Percentiles rank a stretch among this genome's conserved stretches.
Conservation (phyloP, 2,888 invertebrate genomes). For the Nowickia ferox region DNA sequence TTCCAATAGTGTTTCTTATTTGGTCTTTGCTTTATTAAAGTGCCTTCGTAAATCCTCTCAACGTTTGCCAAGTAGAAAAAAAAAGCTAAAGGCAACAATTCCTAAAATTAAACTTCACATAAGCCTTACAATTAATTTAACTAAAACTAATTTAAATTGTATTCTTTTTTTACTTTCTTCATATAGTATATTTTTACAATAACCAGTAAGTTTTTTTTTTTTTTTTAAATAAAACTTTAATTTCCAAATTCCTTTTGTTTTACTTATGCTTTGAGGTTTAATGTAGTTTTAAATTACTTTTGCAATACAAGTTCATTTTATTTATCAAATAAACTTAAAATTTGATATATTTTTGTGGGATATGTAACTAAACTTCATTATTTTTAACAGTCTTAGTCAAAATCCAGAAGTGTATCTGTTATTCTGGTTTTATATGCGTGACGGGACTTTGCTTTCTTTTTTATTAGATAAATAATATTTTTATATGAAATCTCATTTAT, state of each 20-base stretch:
- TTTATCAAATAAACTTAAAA: neutral
- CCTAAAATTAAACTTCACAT: neutral
- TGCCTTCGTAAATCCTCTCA: neutral
- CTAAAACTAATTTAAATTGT: too few species aligned
- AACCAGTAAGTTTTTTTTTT: too few species aligned
- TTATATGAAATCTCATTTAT: slow-evolving; percentile 35
- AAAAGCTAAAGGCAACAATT: slow-evolving; percentile 20
- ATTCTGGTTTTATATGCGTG: slow-evolving; percentile 25
- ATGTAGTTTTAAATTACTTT: neutral
- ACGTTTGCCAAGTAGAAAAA: neutral
- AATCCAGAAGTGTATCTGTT: slow-evolving; percentile 25
- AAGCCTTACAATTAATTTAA: too few species aligned
- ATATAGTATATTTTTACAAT: too few species aligned
- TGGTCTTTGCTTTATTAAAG: neutral
- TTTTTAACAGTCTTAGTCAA: slow-evolving; percentile 46
- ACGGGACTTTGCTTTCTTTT: slow-evolving; percentile 19
- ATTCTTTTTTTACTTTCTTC: too few species aligned
- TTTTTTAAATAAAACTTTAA: too few species aligned
- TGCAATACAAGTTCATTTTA: neutral
- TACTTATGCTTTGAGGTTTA: neutral
- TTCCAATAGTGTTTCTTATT: neutral
- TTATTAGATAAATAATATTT: slow-evolving; percentile 35
- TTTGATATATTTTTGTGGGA: neutral
- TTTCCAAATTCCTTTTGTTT: too few species aligned
- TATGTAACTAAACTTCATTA: slow-evolving; percentile 29